Conservation (phyloP, 2,797 vertebrate genomes). For the Hoplostethus mediterraneus region DNA sequence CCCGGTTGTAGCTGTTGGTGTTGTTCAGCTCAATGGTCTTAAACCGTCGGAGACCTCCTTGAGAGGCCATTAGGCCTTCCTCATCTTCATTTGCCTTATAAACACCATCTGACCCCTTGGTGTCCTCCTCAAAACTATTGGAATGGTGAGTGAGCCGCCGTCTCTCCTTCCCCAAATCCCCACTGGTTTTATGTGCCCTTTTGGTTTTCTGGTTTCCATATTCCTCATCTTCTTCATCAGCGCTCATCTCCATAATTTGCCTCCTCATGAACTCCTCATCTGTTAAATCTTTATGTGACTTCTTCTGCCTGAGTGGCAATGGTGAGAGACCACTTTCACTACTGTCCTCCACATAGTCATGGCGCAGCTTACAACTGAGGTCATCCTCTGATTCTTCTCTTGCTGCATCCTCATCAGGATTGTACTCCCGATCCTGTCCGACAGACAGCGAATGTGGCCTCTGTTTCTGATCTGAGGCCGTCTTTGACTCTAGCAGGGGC, state of each 20-base stretch:
- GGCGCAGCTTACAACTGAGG: slow-evolving; percentile 95
- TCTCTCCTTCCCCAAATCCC: slow-evolving; percentile 90
- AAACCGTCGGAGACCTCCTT: slow-evolving; percentile 95
- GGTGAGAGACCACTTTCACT: slow-evolving; percentile 96
- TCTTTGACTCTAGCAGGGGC: slow-evolving; percentile 90
- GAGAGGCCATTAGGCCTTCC: slow-evolving; percentile 88
- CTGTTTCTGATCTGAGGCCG: slow-evolving; percentile 84
- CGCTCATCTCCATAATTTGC: slow-evolving; percentile 99
- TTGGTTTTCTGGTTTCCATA: slow-evolving; percentile 84
- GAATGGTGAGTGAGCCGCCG: slow-evolving; percentile 90
- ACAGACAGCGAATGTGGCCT: slow-evolving; percentile 95
- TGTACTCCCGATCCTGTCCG: slow-evolving; percentile 88
- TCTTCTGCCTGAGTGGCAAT: slow-evolving; percentile 88
- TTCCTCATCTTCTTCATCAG: slow-evolving; percentile 96
- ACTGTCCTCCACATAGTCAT: slow-evolving; percentile 98
- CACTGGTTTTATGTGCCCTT: slow-evolving; percentile 86
- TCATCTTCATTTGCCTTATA: slow-evolving; percentile 82
- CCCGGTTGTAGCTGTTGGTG: slow-evolving; percentile 91
- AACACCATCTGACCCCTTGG: slow-evolving; percentile 83
- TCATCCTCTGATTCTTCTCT: slow-evolving; percentile 93
- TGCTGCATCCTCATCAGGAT: slow-evolving; percentile 92
- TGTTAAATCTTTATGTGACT: slow-evolving; percentile 85
- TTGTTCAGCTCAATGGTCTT: slow-evolving; percentile 99
- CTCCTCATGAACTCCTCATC: slow-evolving; percentile 98
- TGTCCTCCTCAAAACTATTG: slow-evolving; percentile 91